These are phyloP conservation scores for Ophioninae sp. DNA, from an alignment of 2,888 invertebrate species.

Conservation along the genomic window DNA sequence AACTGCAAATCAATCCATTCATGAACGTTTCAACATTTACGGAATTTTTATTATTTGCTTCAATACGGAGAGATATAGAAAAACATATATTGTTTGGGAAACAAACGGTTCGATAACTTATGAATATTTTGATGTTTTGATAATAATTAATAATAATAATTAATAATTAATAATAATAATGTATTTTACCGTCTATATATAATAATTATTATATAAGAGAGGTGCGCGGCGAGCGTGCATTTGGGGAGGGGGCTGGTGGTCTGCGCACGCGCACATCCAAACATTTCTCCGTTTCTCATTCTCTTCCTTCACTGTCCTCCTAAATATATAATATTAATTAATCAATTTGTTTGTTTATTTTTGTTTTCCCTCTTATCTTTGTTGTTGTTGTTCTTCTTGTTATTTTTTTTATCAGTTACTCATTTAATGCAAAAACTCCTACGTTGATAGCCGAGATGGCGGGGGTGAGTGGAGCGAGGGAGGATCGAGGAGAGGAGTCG, in stretches of 20 bases:
- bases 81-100: constrained; percentile 80
- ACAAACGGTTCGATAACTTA: constrained; percentile 80
- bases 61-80: constrained; percentile 81
- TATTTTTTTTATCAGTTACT: constrained; percentile 47
- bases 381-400: constrained; percentile 47
- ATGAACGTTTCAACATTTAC: constrained; percentile 77
- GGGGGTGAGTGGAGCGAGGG: constrained; percentile 35
- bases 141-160: constrained; percentile 76
- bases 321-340: constrained; percentile 73
- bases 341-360: constrained; percentile 66
- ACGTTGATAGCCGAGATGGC: constrained; percentile 78
- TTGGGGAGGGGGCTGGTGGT: constrained; percentile 68
- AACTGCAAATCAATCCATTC: constrained; percentile 33
- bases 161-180: constrained; percentile 70
- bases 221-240: constrained; percentile 76
- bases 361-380: constrained; percentile 57
- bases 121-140: constrained; percentile 80
- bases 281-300: constrained; percentile 68
- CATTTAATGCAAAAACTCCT: constrained; percentile 79
- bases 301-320: constrained; percentile 66
- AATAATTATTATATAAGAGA: constrained; percentile 80
- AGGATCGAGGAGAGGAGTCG: constrained; percentile 67
- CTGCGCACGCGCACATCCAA: constrained; percentile 77
- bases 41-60: constrained; percentile 80
- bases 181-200: constrained; percentile 79